Base-by-base conservation (phyloP, 2,888 invertebrate genomes). In the Fragum fragum region DNA sequence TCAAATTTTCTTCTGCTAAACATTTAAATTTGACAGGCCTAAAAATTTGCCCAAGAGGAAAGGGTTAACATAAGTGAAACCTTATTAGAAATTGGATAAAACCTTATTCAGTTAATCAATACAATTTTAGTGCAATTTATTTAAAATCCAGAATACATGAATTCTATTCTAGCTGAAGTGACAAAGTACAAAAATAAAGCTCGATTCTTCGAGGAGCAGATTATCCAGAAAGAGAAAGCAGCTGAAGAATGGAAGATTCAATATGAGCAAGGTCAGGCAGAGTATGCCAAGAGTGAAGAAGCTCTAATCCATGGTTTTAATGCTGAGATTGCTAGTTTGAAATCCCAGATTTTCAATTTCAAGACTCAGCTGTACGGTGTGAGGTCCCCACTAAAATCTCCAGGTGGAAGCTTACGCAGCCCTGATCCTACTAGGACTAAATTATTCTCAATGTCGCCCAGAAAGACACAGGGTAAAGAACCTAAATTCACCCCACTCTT, bases 291-390 rank as follows among this genome's bases (percentile, higher is more conserved):
- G 73, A 86, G 89, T 26, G 89, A 92, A 61, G 89, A 90, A 57
- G 91, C 91, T 7, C 83, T 92, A 0, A 92, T 92, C 47, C 90
- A 92, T 79, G 92, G 92, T 26, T 92, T 91, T 79, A 91, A 89
- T 16, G 90, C 91, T 1, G 92, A 92, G 81, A 91, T 92, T 26
- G 81, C 86, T 32, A 89, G 86, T 23, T 81, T 90, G 26, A 91
- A 91, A 72, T 81, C 87, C 16, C 91, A 91, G 81, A 83, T 85
- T 11, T 83, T 83, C 59, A 78, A 78, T 11, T 80, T 80, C 23
- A 85, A 80, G 52, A 36, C 80, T 11, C 85, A 85, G 42, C 73
- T 85, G 5, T 80, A 80, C 70, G 73, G 77, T 28, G 75, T 63
- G 3, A 86, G 81, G 52, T 84, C 89, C 5, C 86, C 83, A 52